Conservation (phyloP, 2,113 vertebrate genomes). For the Upupa epops region DNA sequence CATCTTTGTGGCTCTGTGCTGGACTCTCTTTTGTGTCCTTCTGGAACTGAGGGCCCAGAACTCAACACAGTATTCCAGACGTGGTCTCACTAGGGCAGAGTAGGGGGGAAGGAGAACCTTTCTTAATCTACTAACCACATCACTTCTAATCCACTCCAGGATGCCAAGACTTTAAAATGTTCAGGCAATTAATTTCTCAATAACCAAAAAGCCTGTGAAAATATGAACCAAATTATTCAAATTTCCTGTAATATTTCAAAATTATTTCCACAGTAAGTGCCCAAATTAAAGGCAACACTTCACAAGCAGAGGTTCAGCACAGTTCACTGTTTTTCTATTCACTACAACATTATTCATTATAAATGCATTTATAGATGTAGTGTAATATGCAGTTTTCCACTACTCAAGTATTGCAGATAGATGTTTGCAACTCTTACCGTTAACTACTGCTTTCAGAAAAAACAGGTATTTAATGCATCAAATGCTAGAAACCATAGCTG, state of each 20-base stretch:
- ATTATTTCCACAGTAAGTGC: slow-evolving; percentile 49
- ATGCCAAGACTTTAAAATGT: slow-evolving; percentile 37
- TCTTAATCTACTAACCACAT: no score
- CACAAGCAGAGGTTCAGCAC: slow-evolving; percentile 67
- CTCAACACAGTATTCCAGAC: no score
- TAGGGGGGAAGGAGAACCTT: no score
- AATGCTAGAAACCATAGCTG: slow-evolving; percentile 6
- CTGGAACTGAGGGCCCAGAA: no score
- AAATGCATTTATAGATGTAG: slow-evolving; percentile 29
- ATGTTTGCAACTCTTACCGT: not conserved
- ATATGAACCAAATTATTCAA: slow-evolving; percentile 68
- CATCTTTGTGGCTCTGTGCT: no score
- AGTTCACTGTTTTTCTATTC: slow-evolving; percentile 65
- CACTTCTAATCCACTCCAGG: no score
- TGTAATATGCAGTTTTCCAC: slow-evolving; percentile 28
- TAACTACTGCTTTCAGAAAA: not conserved
- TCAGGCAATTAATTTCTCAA: slow-evolving; percentile 41
- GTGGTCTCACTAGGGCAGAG: no score
- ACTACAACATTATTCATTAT: slow-evolving; percentile 3
- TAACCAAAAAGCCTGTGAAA: slow-evolving; percentile 55
- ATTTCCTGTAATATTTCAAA: slow-evolving; percentile 53
- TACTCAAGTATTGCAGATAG: slow-evolving; percentile 27
- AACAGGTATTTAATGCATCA: not conserved
- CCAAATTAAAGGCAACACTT: slow-evolving; percentile 65
- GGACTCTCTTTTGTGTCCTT: no score